A percentile compares a stretch with the other conserved stretches of the same genome.
Conservation (phyloP, 2,113 vertebrate genomes). For the Aldabrachelys gigantea region DNA sequence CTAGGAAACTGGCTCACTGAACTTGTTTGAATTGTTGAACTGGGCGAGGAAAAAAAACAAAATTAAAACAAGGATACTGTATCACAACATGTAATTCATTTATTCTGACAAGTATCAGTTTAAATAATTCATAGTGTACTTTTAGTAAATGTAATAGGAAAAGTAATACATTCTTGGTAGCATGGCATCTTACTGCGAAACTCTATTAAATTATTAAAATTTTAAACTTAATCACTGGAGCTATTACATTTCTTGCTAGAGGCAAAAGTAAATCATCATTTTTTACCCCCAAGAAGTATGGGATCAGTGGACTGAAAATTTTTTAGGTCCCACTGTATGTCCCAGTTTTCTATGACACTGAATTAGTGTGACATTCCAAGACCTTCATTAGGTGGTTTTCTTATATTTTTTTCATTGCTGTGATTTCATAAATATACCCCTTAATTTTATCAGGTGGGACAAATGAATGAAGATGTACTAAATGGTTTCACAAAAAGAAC, state of each 20-base stretch:
- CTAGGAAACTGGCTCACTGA: constrained; percentile 28
- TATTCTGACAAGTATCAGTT: constrained; percentile 47
- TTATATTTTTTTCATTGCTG: not conserved
- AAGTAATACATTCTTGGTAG: constrained; percentile 51
- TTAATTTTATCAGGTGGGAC: not conserved
- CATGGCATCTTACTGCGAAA: constrained; percentile 35
- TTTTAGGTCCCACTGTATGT: not conserved
- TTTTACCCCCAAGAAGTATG: not conserved
- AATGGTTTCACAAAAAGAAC: not conserved
- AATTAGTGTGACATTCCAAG: not conserved
- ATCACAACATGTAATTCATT: constrained; percentile 44
- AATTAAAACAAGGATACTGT: constrained; percentile 46
- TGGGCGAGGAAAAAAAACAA: constrained; percentile 34
- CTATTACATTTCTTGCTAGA: not conserved
- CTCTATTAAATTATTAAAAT: constrained; percentile 66
- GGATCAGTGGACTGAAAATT: not conserved
- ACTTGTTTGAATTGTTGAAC: not conserved
- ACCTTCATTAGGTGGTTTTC: not conserved
- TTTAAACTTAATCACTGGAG: constrained; percentile 71
- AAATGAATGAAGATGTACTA: not conserved
- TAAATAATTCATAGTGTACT: constrained; percentile 69
- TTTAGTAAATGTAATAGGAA: constrained; percentile 65
- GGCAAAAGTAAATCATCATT: not conserved
- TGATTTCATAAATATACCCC: not conserved
- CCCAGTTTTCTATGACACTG: not conserved